A percentile compares a stretch with the other conserved stretches of the same genome.
Conservation (phyloP, 2,797 vertebrate genomes). For the Enteromius mattozi region DNA sequence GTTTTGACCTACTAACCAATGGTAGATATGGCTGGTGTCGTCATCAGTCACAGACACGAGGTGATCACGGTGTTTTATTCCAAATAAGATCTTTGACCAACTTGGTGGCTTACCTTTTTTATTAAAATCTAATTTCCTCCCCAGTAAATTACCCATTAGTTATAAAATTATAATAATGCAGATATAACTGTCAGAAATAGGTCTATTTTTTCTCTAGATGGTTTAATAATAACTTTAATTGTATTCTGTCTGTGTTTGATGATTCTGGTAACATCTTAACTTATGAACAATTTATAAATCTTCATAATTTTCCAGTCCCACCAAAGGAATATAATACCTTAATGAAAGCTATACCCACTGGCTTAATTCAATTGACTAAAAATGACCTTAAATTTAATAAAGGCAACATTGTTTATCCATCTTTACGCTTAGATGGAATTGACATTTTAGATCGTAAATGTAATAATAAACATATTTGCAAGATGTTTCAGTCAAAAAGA, state of each 20-base stretch:
- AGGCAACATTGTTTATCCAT: too few species aligned
- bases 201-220: not conserved
- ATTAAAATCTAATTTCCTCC: too few species aligned
- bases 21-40: not conserved
- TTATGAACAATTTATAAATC: not conserved
- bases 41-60: not conserved
- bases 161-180: too few species aligned
- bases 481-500: too few species aligned
- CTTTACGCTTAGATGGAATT: too few species aligned
- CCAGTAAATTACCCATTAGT: too few species aligned
- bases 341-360: not conserved
- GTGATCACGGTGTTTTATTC: not conserved
- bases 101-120: too few species aligned
- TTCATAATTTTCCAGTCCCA: not conserved
- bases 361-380: not conserved
- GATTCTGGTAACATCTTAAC: not conserved
- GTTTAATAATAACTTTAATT: not conserved
- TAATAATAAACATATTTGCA: too few species aligned
- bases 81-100: too few species aligned
- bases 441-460: too few species aligned
- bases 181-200: not conserved
- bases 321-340: too few species aligned
- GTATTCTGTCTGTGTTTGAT: not conserved
- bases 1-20: conserved; percentile 46
- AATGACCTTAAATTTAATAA: too few species aligned